Conservation (phyloP, 2,888 invertebrate genomes). For the Sminthurides aquaticus region DNA sequence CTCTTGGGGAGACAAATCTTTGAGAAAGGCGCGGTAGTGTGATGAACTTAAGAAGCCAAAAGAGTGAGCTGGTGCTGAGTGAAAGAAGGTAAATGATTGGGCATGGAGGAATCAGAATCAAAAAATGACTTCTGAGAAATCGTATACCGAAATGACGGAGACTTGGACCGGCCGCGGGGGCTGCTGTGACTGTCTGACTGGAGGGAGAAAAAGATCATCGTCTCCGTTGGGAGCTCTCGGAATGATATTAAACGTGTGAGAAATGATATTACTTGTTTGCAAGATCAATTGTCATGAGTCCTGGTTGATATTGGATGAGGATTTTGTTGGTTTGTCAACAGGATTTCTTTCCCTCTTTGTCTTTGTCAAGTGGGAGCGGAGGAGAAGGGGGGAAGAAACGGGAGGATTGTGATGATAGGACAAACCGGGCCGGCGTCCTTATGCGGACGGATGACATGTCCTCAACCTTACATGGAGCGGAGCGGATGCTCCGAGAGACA, state of each 20-base stretch:
- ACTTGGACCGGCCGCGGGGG: neutral
- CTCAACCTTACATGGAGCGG: neutral
- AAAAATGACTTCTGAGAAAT: neutral
- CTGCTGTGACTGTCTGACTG: neutral
- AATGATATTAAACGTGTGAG: neutral
- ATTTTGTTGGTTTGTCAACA: neutral
- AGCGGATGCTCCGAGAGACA: neutral
- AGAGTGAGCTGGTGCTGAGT: neutral
- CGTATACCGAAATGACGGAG: neutral
- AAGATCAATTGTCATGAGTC: neutral
- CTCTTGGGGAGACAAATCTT: neutral
- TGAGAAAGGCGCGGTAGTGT: neutral
- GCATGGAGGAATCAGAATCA: neutral
- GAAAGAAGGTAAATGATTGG: neutral
- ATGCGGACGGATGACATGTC: neutral
- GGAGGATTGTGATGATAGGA: too few relatives aligned
- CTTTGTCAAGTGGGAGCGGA: neutral
- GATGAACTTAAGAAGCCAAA: neutral
- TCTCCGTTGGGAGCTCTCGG: neutral
- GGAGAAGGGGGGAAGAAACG: neutral
- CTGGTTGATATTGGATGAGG: neutral
- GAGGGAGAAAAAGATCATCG: too few relatives aligned
- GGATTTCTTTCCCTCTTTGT: neutral
- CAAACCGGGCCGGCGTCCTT: too few relatives aligned
- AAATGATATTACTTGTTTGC: neutral